Conservation (phyloP, 2,888 invertebrate species). For the Philonicus albiceps region DNA sequence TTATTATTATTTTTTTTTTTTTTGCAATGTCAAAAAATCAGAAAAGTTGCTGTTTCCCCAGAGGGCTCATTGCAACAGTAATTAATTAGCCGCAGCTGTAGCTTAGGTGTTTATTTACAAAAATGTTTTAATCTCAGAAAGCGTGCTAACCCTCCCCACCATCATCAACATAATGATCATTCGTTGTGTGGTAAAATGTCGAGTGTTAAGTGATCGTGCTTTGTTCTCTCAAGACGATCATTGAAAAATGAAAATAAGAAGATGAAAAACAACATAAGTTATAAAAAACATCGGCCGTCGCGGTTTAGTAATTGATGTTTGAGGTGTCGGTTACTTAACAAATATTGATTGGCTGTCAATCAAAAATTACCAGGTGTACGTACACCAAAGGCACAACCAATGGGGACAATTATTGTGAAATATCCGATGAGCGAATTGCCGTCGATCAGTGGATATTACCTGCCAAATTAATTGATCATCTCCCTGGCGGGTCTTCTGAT, state of each 20-base stretch:
- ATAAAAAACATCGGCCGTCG: neutral
- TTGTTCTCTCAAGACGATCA: neutral
- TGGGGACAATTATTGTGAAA: neutral
- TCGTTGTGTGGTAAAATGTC: neutral
- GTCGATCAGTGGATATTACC: conserved; percentile 7
- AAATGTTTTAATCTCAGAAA: neutral
- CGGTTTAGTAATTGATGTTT: neutral
- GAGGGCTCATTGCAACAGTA: conserved; percentile 16
- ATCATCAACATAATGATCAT: neutral
- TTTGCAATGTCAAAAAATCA: neutral
- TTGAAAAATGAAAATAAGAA: neutral
- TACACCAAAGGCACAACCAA: neutral
- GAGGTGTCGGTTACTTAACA: conserved; percentile 27
- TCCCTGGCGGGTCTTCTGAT: neutral
- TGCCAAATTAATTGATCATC: conserved; percentile 15
- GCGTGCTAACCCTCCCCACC: neutral
- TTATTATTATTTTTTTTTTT: no score
- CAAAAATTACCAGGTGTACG: neutral
- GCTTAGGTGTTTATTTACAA: neutral
- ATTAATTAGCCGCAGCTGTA: neutral
- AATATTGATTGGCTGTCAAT: conserved; percentile 30
- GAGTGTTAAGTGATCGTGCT: neutral
- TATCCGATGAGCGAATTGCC: neutral
- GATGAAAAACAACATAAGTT: neutral
- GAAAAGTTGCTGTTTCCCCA: neutral